Conservation (phyloP, 2,113 vertebrate species). For the Cheirogaleus medius region DNA sequence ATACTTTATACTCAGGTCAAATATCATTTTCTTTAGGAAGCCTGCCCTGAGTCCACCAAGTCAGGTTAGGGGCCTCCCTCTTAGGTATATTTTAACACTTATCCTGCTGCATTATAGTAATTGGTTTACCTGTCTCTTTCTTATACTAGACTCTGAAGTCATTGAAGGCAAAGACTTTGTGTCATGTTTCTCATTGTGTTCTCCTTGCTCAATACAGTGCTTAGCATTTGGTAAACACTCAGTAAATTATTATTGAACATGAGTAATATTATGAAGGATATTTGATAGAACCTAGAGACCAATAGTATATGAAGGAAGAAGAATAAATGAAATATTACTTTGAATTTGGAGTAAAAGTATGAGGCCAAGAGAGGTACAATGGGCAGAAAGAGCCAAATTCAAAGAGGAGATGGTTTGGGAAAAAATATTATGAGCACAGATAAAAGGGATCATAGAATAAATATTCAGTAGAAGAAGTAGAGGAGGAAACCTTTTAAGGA, state of each 20-base stretch:
- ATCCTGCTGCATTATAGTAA: neutral
- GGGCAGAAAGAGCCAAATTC: neutral
- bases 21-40: neutral
- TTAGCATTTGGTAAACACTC: neutral
- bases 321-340: conserved; percentile 38
- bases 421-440: neutral
- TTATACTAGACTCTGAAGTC: neutral
- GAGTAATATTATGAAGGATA: neutral
- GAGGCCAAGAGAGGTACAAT: neutral
- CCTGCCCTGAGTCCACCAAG: neutral
- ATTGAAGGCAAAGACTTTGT: neutral
- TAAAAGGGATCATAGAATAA: neutral
- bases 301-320: neutral
- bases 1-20: neutral
- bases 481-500: neutral
- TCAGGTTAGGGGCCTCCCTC: neutral
- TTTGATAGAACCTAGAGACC: neutral
- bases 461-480: neutral
- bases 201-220: neutral
- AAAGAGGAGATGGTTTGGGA: neutral
- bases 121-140: neutral
- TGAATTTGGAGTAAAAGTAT: neutral
- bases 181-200: neutral
- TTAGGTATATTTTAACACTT: neutral
- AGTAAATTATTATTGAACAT: neutral